Evolutionary conservation across 2,888 invertebrate genomes (phyloP), one percentile per base, ranked within the genome.

Genomic region (Agrotis exclamationis): DNA sequence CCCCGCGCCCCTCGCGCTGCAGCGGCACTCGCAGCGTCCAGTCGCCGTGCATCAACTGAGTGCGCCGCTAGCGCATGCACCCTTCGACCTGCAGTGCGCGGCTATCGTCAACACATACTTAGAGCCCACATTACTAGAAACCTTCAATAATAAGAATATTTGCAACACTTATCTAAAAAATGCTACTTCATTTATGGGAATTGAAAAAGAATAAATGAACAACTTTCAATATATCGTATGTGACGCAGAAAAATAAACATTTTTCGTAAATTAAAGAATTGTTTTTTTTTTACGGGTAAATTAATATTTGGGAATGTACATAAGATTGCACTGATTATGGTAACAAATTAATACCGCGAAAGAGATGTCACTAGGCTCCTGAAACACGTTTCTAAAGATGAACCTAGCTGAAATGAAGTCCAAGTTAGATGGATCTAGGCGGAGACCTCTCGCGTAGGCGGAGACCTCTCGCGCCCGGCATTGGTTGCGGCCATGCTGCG

Each of bases 41-140:
- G 65, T 89, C 3, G 58, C 64, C 28, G 70, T 87, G 6, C 83
- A 89, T 47, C 80, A 89, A 14, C 74, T 92, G 4, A 33, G 64
- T 4, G 71, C 85, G 3, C 82, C 85, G 22, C 79, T 92, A 4
- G 74, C 82, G 0, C 76, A 87, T n/a, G 87, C 85, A 7, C 53
- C 85, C 0, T 62, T 76, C 9, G 92, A 92, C 53, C 60, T 87
- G 16, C 76, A 80, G 13, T 88, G 87, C 59, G 78, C 92, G 3
- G 75, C 86, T 14, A 79, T 92, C 44, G 73, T 92, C 24, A 91
- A 92, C 65, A 64, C 76, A 45, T 75, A 89, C 62, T 80, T 92
- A 5, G 85, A 87, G 5, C 56, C 79, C 0, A 66, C 79, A 6
- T 71, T 89, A 14, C 28, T 89, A 11, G 81, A 89, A 7, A 63